Evolutionary conservation across 2,113 vertebrate genomes (phyloP).

Genomic region (Scatophagus argus): DNA sequence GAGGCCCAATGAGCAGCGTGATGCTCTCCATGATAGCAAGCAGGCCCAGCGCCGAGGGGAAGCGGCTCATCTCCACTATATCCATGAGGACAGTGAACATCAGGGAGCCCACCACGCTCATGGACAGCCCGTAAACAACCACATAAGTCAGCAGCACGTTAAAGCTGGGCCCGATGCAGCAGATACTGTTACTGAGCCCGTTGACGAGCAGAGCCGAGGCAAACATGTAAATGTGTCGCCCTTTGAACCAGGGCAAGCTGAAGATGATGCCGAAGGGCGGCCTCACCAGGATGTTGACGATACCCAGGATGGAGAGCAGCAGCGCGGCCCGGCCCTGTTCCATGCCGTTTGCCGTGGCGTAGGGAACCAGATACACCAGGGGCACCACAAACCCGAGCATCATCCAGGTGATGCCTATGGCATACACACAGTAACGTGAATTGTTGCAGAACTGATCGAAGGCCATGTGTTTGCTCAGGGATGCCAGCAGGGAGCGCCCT

Average conservation of each 20-base stretch:
- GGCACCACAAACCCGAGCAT: conserved; percentile 91
- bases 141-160: conserved; percentile 86
- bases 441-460: conserved; percentile 91
- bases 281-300: conserved; percentile 92
- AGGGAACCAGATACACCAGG: conserved; percentile 91
- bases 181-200: conserved; percentile 91
- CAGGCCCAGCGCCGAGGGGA: conserved; percentile 93
- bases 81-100: conserved; percentile 96
- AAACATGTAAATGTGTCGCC: conserved; percentile 88
- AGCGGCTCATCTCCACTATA: conserved; percentile 90
- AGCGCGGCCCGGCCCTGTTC: conserved; percentile 86
- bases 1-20: conserved; percentile 90
- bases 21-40: conserved; percentile 90
- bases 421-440: conserved; percentile 84
- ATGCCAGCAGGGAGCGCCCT: conserved; percentile 25
- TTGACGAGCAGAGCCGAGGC: conserved; percentile 84
- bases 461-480: conserved; percentile 87
- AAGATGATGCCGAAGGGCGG: conserved; percentile 87
- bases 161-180: conserved; percentile 84
- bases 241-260: conserved; percentile 81
- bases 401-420: conserved; percentile 89
- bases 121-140: conserved; percentile 87
- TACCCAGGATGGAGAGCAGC: conserved; percentile 89
- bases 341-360: conserved; percentile 84
- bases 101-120: conserved; percentile 90